These are phyloP conservation scores for Marmota monax DNA, from an alignment of 2,113 vertebrate species.

Conservation along the genomic window DNA sequence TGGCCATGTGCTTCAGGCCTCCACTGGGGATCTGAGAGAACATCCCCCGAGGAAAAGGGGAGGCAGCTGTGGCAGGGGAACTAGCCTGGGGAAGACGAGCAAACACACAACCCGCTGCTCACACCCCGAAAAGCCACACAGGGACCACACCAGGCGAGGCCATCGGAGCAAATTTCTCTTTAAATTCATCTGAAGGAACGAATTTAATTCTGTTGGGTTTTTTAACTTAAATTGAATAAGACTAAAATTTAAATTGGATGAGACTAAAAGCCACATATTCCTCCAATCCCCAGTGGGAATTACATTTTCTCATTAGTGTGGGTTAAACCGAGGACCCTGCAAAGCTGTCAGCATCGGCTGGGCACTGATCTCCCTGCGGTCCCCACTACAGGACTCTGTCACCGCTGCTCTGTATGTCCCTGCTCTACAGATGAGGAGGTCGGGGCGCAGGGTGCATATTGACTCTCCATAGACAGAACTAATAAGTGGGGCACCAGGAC, in stretches of 20 bases:
- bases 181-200: neutral
- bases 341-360: rapidly evolving
- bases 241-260: neutral
- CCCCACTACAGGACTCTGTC: neutral
- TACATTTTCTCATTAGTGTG: neutral
- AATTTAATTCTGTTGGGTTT: neutral
- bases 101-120: no score
- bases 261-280: neutral
- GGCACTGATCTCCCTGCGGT: neutral
- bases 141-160: neutral
- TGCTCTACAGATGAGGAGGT: neutral
- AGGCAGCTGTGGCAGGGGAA: rapidly evolving
- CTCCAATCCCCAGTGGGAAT: neutral
- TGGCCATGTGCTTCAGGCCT: neutral
- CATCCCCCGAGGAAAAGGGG: neutral
- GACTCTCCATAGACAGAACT: neutral
- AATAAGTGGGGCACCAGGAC: neutral
- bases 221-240: conserved; percentile 7
- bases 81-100: rapidly evolving
- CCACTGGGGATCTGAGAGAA: neutral
- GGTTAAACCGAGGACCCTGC: no score
- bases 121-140: neutral
- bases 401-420: neutral
- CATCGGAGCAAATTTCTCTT: neutral
- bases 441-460: neutral